Base-by-base conservation (phyloP, 2,113 vertebrate species). In the Limnothrissa miodon region DNA sequence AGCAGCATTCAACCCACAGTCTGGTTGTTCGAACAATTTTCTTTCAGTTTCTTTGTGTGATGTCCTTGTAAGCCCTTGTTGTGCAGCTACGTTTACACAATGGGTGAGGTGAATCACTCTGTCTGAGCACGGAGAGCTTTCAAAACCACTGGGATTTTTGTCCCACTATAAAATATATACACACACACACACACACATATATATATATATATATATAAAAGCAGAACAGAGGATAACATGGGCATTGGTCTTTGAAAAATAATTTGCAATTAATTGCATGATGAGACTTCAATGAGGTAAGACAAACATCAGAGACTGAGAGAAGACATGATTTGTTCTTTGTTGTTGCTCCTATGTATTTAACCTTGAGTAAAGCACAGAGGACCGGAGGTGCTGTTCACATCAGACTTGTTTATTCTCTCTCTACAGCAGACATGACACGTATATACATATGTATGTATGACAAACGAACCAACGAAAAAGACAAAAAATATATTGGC, bases 401-500 rank as follows among this genome's bases (percentile, higher is more conserved):
- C 66, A 74, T 74, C 36, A 33, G 25, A 74, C 66, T 74, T 66
- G n/a, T 66, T 66, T 66, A 36, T 74, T 36, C 15, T 74, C 66
- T 74, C 29, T 74, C 66, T 74, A 74, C 25, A 33, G 66, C 66
- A 74, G 66, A 74, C 29, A 39, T 33, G 11, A 74, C 29, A 74
- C 9, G 15, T 25, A 33, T 83, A 86, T 42, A n/a, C n/a, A 6
- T 42, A 42, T 89, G 90, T 89, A 91, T 80, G 82, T 89, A 89
- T 85, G 87, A 93, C 92, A 92, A 74, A 74, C 66, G 13, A 74
- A 74, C 33, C 1, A 70, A 15, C 7, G 45, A 82, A 45, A 39
- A 80, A n/a, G n/a, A n/a, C n/a, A n/a, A n/a, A n/a, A n/a, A 78
- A 21, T 89, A 89, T 86, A 92, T 91, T 91, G 90, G 91, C 93